A percentile compares a stretch with the other conserved stretches of the same genome.
phyloP scores from a whole-genome alignment of 2,113 vertebrate species.

The Periophthalmodon schlosseri region DNA sequence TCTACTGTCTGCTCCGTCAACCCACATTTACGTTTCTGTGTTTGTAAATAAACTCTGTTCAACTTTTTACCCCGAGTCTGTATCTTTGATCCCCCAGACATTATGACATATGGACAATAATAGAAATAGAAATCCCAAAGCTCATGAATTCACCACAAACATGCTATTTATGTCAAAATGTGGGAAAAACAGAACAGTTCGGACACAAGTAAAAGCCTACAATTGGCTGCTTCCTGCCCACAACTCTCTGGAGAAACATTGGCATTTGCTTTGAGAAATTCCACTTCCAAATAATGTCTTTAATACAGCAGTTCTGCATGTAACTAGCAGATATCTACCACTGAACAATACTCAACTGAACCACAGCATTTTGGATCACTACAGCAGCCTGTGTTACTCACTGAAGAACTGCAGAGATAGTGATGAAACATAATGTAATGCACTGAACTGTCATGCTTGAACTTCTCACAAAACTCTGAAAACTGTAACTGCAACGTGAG shows the following conservation, averaged over 20 bases:
- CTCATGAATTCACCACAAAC: conserved; percentile 13
- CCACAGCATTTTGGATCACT: background rate
- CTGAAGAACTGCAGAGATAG: background rate
- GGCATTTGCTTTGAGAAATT: background rate
- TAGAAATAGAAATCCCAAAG: background rate
- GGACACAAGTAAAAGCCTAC: conserved; percentile 25
- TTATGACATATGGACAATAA: too few relatives aligned
- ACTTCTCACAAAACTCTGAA: background rate
- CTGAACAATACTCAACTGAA: too few relatives aligned
- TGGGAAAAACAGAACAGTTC: background rate
- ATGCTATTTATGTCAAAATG: conserved; percentile 15
- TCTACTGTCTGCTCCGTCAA: too few relatives aligned
- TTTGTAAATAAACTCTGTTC: too few relatives aligned
- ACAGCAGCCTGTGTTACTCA: background rate
- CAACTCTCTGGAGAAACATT: conserved; percentile 1
- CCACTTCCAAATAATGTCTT: background rate
- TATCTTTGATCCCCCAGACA: too few relatives aligned
- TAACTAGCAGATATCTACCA: background rate
- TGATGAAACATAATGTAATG: background rate
- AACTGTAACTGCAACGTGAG: background rate
- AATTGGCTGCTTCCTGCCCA: conserved; percentile 19
- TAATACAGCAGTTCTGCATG: background rate
- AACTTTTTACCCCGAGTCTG: too few relatives aligned
- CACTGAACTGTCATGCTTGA: background rate
- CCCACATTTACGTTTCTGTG: too few relatives aligned